Conservation (phyloP, 2,797 vertebrate species). For the Sebastes taczanowskii region DNA sequence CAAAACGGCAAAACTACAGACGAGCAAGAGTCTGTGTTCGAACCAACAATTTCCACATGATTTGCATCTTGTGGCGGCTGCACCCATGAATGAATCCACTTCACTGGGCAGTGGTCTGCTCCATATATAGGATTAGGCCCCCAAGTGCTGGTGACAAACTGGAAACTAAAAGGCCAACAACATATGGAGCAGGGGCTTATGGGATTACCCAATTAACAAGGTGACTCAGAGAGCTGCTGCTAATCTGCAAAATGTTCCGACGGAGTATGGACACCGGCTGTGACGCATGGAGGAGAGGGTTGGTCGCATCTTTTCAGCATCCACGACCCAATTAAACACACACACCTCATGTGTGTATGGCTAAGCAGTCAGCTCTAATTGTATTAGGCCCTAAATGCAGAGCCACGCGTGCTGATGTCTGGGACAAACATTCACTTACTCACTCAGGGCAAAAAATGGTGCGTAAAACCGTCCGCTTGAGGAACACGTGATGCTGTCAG, state of each 20-base stretch:
- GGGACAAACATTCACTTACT: neutral
- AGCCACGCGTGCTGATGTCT: neutral
- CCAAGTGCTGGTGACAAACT: conserved; percentile 60
- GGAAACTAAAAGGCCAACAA: conserved; percentile 77
- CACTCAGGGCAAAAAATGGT: neutral
- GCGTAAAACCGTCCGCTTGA: neutral
- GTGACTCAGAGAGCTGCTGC: conserved; percentile 76
- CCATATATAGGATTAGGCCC: conserved; percentile 30
- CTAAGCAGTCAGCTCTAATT: conserved; percentile 44
- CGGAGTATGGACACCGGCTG: conserved; percentile 39
- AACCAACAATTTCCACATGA: conserved; percentile 30
- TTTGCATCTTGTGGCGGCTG: conserved; percentile 4
- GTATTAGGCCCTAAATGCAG: conserved; percentile 28
- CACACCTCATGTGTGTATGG: conserved; percentile 15
- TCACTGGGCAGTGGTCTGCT: conserved; percentile 35
- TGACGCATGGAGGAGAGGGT: conserved; percentile 20
- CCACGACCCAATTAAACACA: conserved; percentile 51
- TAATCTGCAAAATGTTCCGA: conserved; percentile 75
- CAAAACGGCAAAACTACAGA: neutral
- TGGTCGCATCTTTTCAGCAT: conserved; percentile 6
- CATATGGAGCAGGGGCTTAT: conserved; percentile 88
- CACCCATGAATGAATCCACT: conserved; percentile 40
- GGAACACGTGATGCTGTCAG: conserved; percentile 11
- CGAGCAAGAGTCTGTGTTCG: neutral
- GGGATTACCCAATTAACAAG: conserved; percentile 86